Evolutionary conservation across 2,888 invertebrate genomes (phyloP).

Genomic region (Clivina fossor): DNA sequence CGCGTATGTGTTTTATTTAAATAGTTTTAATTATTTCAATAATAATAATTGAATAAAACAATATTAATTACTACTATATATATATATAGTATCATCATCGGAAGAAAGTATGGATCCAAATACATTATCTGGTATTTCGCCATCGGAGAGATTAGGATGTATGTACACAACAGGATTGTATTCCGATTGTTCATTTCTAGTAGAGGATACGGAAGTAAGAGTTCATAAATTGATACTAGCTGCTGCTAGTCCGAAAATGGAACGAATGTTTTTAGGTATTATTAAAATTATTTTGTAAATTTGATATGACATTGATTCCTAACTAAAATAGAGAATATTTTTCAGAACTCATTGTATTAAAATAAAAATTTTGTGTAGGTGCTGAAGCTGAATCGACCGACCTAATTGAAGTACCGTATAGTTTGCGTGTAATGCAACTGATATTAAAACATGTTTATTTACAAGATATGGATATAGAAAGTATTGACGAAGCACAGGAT

Average conservation of each 20-base stretch:
- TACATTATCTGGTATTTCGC: slow-evolving; percentile 10
- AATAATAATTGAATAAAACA: neutral
- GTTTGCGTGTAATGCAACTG: slow-evolving; percentile 24
- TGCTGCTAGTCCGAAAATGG: slow-evolving; percentile 28
- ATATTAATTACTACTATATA: neutral
- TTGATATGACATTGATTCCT: neutral
- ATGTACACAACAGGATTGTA: slow-evolving; percentile 24
- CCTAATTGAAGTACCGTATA: slow-evolving; percentile 15
- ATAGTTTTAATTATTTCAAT: neutral
- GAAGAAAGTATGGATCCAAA: neutral
- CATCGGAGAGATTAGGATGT: slow-evolving; percentile 22
- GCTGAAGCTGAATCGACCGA: slow-evolving; percentile 6
- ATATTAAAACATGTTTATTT: slow-evolving; percentile 27
- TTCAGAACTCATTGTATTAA: no score
- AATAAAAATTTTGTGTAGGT: slow-evolving; percentile 6
- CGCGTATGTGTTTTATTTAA: neutral
- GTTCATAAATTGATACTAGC: slow-evolving; percentile 25
- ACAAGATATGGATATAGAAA: slow-evolving; percentile 31
- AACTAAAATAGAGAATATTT: no score
- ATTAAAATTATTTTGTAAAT: neutral
- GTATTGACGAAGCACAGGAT: slow-evolving; percentile 23
- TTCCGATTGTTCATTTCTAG: slow-evolving; percentile 26
- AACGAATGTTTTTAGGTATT: slow-evolving; percentile 23
- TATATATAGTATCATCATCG: no score
- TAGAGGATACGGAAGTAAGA: slow-evolving; percentile 16